Evolutionary conservation across 2,113 vertebrate genomes (phyloP).

Genomic region (Corynorhinus townsendii): DNA sequence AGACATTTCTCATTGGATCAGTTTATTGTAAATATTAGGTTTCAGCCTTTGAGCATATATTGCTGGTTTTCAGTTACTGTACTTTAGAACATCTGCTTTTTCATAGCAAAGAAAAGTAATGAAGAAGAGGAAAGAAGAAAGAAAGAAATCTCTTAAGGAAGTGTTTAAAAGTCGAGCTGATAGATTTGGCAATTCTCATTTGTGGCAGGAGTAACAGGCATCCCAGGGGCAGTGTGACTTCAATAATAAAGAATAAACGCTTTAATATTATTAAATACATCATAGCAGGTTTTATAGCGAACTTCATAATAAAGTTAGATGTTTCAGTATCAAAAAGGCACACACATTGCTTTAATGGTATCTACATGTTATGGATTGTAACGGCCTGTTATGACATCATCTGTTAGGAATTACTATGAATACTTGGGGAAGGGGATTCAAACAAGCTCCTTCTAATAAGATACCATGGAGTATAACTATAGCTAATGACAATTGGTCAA

Average conservation of each 20-base stretch:
- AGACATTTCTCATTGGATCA: conserved; percentile 79
- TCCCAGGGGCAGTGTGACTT: conserved; percentile 55
- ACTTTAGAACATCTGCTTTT: conserved; percentile 82
- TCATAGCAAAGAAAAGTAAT: conserved; percentile 59
- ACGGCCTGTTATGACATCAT: conserved; percentile 78
- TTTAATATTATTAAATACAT: conserved; percentile 80
- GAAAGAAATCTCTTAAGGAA: conserved; percentile 63
- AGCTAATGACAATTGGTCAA: conserved; percentile 74
- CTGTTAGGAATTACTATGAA: conserved; percentile 79
- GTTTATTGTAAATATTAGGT: conserved; percentile 78
- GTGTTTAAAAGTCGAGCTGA: conserved; percentile 72
- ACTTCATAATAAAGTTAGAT: conserved; percentile 76
- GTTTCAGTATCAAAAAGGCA: conserved; percentile 76
- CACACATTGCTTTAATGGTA: conserved; percentile 78
- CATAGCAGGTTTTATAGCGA: conserved; percentile 73
- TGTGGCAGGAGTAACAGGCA: conserved; percentile 47
- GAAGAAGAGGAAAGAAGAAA: conserved; percentile 58
- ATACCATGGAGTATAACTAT: conserved; percentile 71
- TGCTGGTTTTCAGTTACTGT: conserved; percentile 79
- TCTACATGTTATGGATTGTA: conserved; percentile 74
- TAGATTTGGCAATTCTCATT: conserved; percentile 67
- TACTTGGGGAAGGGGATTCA: conserved; percentile 51
- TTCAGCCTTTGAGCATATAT: conserved; percentile 78
- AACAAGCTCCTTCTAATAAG: conserved; percentile 73
- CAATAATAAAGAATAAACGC: conserved; percentile 72